A percentile compares a stretch with the other conserved stretches of the same genome.
phyloP scores from a whole-genome alignment of 2,113 vertebrate species.

The Columba janthina region DNA sequence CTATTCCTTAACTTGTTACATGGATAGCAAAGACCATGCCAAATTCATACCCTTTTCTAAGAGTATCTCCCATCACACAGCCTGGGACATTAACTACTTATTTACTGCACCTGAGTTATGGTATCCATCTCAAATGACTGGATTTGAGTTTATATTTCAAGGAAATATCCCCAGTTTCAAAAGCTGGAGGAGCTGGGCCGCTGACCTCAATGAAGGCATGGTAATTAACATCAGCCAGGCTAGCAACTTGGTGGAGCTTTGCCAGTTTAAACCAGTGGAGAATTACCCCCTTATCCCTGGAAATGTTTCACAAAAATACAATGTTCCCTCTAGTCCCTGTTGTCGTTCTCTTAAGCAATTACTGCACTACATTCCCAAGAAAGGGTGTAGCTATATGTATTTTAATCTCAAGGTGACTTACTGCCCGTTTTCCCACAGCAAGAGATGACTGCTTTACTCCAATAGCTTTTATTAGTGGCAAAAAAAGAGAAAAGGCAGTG shows the following conservation, averaged over 20 bases:
- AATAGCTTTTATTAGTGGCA: conserved; percentile 26
- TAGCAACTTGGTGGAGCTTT: not conserved
- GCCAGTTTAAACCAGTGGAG: not conserved
- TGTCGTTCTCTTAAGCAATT: conserved; percentile 20
- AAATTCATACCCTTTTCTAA: not conserved
- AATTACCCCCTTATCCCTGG: not conserved
- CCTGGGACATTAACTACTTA: not conserved
- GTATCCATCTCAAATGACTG: not conserved
- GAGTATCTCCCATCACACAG: not conserved
- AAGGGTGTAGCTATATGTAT: not conserved
- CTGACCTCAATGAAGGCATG: not conserved
- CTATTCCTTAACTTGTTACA: not conserved
- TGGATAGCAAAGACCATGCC: not conserved
- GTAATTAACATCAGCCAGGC: not conserved
- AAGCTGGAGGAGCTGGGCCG: not conserved
- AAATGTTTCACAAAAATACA: not conserved
- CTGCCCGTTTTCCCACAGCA: not conserved
- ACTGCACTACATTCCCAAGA: not conserved
- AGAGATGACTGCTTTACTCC: conserved; percentile 36
- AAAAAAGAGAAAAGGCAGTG: conserved; percentile 18
- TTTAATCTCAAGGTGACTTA: conserved; percentile 64
- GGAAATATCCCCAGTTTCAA: not conserved
- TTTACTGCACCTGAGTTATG: not conserved
- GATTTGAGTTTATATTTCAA: not conserved
- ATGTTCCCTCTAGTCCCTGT: not conserved